Evolutionary conservation across 2,888 invertebrate species (phyloP), one percentile per base, ranked within the genome.

Genomic region (Polymixis lichenea): DNA sequence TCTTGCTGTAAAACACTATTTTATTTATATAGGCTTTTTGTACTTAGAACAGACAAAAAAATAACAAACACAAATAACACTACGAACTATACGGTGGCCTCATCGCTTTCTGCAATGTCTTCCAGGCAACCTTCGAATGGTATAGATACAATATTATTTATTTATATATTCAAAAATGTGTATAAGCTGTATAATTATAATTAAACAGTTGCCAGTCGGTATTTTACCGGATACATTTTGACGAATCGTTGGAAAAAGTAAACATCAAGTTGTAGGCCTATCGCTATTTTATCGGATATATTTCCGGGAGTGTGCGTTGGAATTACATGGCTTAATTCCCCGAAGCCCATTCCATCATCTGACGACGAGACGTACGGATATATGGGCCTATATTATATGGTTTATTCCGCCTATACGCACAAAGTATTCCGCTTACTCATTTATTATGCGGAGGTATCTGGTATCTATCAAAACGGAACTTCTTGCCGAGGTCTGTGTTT

Each of bases 271-370:
- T 64, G 32, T 46, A 25, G 32, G 43, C 61, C 75, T 46, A 80
- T 80, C 22, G 28, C 62, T 53, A 62, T 82, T 80, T 82, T 70
- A 76, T 82, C 51, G 51, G 61, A 77, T 60, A 77, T 28, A 67
- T 80, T 70, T 71, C 56, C 53, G 32, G 13, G 25, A 65, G 28
- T 62, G 61, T 32, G 66, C 43, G 81, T 71, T 82, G 70, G 77
- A 76, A 69, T 82, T 76, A 81, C 69, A 82, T 17, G 51, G 70
- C 56, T 70, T 71, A 77, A 80, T 77, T 80, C 80, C 82, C 80
- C 7, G 17, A 66, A 80, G 71, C 56, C 82, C 71, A 62, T 77
- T 80, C 62, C 56, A 77, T 80, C 82, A 80, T 77, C 58, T 60
- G 68, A 55, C 68, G 81, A 65, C 56, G 61, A 66, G 53, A 43